Conservation (phyloP, 2,888 invertebrate species). For the Dexiosoma caninum region DNA sequence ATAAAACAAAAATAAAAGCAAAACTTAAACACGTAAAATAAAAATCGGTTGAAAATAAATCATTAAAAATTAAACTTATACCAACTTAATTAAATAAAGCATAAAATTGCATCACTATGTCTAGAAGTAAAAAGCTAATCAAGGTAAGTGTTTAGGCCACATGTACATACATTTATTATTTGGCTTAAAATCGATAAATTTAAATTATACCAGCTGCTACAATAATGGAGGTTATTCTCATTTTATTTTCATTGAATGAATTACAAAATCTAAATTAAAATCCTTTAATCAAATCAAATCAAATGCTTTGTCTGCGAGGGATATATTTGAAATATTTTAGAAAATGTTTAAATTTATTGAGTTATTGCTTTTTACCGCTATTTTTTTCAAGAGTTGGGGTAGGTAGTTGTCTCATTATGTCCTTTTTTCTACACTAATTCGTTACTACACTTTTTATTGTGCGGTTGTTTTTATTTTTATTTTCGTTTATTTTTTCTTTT, state of each 20-base stretch:
- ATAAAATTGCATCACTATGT: conserved; percentile 44
- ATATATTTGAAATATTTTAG: not conserved
- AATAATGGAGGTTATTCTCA: not conserved
- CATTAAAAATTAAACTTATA: conserved; percentile 8
- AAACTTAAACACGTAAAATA: no score
- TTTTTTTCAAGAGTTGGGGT: conserved; percentile 49
- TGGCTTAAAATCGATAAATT: conserved; percentile 61
- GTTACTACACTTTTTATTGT: conserved; percentile 49
- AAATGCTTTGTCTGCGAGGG: not conserved
- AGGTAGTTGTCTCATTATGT: conserved; percentile 60
- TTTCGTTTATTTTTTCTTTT: conserved; percentile 1
- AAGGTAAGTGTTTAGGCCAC: conserved; percentile 55
- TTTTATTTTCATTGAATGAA: not conserved
- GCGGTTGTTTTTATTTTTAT: conserved; percentile 25
- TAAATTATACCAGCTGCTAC: conserved; percentile 53
- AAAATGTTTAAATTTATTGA: not conserved
- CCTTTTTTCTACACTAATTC: conserved; percentile 50
- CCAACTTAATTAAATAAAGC: conserved; percentile 2
- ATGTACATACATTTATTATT: not conserved
- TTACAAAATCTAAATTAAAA: not conserved
- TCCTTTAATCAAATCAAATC: not conserved
- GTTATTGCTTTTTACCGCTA: conserved; percentile 49
- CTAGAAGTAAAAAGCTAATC: conserved; percentile 33
- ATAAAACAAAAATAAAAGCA: conserved; percentile 13
- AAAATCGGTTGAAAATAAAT: not conserved